Base-by-base conservation (phyloP, 2,113 vertebrate genomes). In the Galeopterus variegatus region DNA sequence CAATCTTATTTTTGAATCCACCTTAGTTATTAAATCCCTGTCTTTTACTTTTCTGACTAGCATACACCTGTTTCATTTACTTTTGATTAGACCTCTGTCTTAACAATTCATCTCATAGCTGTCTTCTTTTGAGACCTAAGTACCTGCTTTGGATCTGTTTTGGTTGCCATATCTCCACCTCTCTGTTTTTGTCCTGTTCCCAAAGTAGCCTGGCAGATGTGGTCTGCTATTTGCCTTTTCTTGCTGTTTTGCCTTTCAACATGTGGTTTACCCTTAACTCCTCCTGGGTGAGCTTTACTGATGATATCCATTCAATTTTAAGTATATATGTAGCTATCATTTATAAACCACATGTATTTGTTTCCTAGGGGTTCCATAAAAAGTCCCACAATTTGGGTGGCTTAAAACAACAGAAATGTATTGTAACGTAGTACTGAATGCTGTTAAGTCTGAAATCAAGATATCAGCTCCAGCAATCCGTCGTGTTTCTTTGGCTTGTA, bases 351-450 rank as follows among this genome's bases (percentile, higher is more conserved):
- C 17, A 5, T 73, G 3, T 60, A 9, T 75, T 69, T 70, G 26
- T 80, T 75, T 69, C 6, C 17, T 64, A 75, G 9, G 11, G 2
- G 4, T 70, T 4, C 8, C 15, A 33, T 31, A 87, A 82, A 58
- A 31, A 12, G 11, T 79, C 3, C 0, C 6, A 14, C 1, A 52
- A 48, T 21, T 6, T 50, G 12, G 0, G 13, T 65, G n/a, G 5
- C 45, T 70, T 86, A 67, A 64, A 48, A 36, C 17, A 56, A 90
- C 48, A 72, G 4, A 58, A 36, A 69, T 54, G 24, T 13, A 41
- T 64, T 88, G 23, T 23, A 6, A 82, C 6, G 64, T 1, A 65
- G 3, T 72, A 72, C 15, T n/a, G 41, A 0, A 67, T 13, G 19
- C 2, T 54, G 67, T n/a, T n/a, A 67, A 50, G 13, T 79, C 31